Conservation (phyloP, 2,113 vertebrate species). For the Panthera uncia region DNA sequence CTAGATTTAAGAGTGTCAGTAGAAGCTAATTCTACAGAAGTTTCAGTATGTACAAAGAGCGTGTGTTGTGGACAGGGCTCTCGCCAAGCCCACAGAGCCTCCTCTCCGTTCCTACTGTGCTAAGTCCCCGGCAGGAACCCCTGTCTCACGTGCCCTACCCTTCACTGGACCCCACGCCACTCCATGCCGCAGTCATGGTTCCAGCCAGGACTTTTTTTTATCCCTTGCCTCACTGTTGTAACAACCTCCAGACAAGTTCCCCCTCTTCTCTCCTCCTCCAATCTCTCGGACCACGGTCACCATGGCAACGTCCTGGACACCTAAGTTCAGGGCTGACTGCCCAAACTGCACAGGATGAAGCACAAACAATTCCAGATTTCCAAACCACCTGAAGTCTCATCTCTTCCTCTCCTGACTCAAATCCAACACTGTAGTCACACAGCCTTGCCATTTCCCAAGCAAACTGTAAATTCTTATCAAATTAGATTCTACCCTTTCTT, state of each 20-base stretch:
- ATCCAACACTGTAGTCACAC: neutral
- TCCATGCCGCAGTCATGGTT: neutral
- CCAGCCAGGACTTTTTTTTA: neutral
- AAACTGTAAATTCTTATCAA: neutral
- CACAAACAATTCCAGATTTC: neutral
- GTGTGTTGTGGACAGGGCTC: neutral
- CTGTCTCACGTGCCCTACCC: fast-evolving
- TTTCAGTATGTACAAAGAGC: neutral
- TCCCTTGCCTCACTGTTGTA: neutral
- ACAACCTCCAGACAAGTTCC: neutral
- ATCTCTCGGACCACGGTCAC: neutral
- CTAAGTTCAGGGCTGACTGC: neutral
- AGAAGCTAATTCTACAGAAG: neutral
- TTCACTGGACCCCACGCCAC: neutral
- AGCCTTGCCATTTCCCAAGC: neutral
- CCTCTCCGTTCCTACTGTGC: neutral
- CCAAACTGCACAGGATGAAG: neutral
- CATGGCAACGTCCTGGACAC: neutral
- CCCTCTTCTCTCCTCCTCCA: neutral
- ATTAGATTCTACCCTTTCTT: neutral
- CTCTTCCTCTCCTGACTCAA: neutral
- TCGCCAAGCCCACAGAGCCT: neutral
- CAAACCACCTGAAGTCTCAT: neutral
- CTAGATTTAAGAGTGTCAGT: neutral
- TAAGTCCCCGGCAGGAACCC: neutral